Conservation (phyloP, 2,113 vertebrate genomes). For the Aythya baeri region DNA sequence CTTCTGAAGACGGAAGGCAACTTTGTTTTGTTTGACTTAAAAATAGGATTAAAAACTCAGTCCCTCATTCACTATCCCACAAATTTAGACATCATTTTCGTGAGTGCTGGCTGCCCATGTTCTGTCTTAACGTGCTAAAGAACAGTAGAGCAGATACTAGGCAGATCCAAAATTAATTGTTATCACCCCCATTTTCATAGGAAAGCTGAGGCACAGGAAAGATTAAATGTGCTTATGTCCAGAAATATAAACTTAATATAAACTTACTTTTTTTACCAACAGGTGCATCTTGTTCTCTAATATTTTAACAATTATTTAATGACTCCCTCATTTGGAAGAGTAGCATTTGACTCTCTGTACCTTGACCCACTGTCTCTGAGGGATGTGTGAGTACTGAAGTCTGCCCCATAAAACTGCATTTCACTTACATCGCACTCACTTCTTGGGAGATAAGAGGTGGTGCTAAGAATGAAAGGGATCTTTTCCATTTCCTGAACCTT, state of each 20-base stretch:
- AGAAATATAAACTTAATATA: background rate
- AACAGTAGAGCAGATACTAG: background rate
- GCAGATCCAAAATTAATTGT: background rate
- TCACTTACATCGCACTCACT: background rate
- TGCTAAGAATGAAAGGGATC: background rate
- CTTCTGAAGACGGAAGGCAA: background rate
- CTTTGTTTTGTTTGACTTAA: background rate
- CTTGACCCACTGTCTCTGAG: background rate
- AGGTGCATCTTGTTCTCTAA: background rate
- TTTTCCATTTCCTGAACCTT: background rate
- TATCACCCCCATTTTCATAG: background rate
- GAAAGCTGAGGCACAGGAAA: background rate
- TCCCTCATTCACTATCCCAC: background rate
- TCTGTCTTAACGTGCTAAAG: background rate
- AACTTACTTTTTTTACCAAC: background rate
- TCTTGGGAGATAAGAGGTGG: background rate
- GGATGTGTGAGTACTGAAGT: background rate
- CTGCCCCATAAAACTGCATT: background rate
- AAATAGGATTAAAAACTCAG: background rate
- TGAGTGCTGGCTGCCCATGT: background rate
- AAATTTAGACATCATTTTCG: background rate
- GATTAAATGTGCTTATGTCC: background rate
- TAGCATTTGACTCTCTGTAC: background rate
- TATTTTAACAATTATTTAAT: background rate
- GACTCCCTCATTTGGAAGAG: background rate